phyloP scores from a whole-genome alignment of 2,113 vertebrate genomes.

The Dunckerocampus dactyliophorus region DNA sequence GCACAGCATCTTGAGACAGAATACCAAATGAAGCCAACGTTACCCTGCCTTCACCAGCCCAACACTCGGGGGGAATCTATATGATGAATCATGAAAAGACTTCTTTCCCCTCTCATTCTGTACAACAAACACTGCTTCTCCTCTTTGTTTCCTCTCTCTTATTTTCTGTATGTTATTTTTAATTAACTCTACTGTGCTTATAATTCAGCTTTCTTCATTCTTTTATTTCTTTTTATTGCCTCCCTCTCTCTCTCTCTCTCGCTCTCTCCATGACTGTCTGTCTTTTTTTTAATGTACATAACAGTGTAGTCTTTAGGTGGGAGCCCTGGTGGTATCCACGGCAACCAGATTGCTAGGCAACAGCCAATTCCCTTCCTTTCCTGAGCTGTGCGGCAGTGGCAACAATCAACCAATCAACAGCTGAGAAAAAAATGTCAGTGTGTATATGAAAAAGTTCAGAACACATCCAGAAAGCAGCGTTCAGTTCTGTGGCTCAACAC shows the following conservation, averaged over 20 bases:
- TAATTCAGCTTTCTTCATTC: slow-evolving; percentile 23
- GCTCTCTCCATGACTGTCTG: slow-evolving; percentile 18
- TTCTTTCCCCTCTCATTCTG: slow-evolving; percentile 59
- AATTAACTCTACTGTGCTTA: slow-evolving; percentile 54
- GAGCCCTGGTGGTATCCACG: slow-evolving; percentile 78
- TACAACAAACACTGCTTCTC: slow-evolving; percentile 45
- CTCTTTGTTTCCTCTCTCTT: slow-evolving; percentile 45
- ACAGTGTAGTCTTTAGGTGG: slow-evolving; percentile 74
- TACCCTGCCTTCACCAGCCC: slow-evolving; percentile 58
- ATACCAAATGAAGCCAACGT: slow-evolving; percentile 72
- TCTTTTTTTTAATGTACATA: slow-evolving; percentile 73
- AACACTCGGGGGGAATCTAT: slow-evolving; percentile 78
- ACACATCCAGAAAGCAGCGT: slow-evolving; percentile 13
- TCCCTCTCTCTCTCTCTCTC: slow-evolving; percentile 10
- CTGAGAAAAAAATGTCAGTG: slow-evolving; percentile 35
- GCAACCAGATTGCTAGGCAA: slow-evolving; percentile 81
- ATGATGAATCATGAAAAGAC: slow-evolving; percentile 82
- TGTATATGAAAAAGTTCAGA: slow-evolving; percentile 53
- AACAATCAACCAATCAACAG: slow-evolving; percentile 56
- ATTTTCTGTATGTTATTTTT: slow-evolving; percentile 62
- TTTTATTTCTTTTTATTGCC: slow-evolving; percentile 7
- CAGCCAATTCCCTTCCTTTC: slow-evolving; percentile 69
- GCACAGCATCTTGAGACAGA: slow-evolving; percentile 68
- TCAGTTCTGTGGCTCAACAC: neutral
- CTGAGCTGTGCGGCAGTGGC: slow-evolving; percentile 47